Base-by-base conservation (phyloP, 2,113 vertebrate species). In the Xyliphius kryptos region DNA sequence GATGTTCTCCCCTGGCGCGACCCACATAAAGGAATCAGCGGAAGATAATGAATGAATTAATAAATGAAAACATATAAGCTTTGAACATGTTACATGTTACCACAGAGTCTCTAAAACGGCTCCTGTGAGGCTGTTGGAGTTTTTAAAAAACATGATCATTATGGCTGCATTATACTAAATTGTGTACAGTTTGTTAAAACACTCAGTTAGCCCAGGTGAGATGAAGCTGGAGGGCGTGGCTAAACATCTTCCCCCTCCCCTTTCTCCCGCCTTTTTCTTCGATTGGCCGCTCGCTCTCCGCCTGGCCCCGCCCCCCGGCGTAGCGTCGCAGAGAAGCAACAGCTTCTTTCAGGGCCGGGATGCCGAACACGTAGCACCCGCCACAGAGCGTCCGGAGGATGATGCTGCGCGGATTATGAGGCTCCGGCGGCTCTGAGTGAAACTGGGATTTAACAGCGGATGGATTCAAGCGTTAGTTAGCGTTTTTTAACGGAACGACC, bases 281-380 rank as follows among this genome's bases (percentile, higher is more conserved):
- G 6, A 36, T 46, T 63, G 64, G 61, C 64, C 66, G 40, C 49
- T 16, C 51, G 21, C 19, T 61, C 55, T 63, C 50, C 69, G 37
- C 62, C 68, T 79, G 81, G 77, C 76, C 84, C 82, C 83, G 85
- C 83, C 84, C 77, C 83, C 77, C 79, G 12, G 43, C 79, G 79
- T 78, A 76, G 9, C 58, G 74, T 74, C 73, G 22, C 77, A 48
- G 76, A 80, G 76, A 74, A 82, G 81, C 86, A 85, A 82, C 84
- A 85, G 83, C 81, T 73, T 67, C 56, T 13, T 77, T 61, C n/a
- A 56, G 36, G 15, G 55, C 6, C 59, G 59, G 16, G 50, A 63
- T 66, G 71, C 53, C 53, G 55, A 61, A 53, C 69, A 63, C 50
- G 64, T 67, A 67, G 58, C 57, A 41, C 9, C 38, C 21, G 43